Percentiles rank a stretch among this genome's conserved stretches.
Evolutionary conservation across 2,888 invertebrate species (phyloP).

Genomic region (Lithophane socia): DNA sequence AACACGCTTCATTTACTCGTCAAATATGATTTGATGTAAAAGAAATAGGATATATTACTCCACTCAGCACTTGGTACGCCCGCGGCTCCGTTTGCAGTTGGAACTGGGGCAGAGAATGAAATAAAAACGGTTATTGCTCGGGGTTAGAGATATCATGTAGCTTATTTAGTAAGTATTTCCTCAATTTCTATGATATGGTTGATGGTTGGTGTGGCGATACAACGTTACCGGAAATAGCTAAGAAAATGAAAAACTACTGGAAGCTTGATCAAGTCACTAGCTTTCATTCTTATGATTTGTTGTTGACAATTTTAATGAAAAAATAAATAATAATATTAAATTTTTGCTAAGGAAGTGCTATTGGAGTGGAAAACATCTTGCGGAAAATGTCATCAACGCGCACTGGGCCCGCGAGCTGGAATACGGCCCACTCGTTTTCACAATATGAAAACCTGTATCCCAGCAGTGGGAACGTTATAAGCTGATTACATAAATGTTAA

Average conservation of each 20-base stretch:
- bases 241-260: no score
- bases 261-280: not conserved
- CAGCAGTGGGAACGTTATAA: no score
- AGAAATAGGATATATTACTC: conserved; percentile 57
- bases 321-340: not conserved
- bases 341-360: not conserved
- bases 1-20: conserved; percentile 55
- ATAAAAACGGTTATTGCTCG: conserved; percentile 46
- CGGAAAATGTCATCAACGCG: not conserved
- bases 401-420: not conserved
- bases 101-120: conserved; percentile 33
- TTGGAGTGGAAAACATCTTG: not conserved
- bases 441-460: not conserved
- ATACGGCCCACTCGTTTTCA: not conserved
- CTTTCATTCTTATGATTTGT: not conserved
- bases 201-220: not conserved
- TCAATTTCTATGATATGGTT: conserved; percentile 21
- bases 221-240: not conserved
- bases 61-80: conserved; percentile 48
- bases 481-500: not conserved
- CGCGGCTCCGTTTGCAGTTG: conserved; percentile 31
- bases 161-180: conserved; percentile 29
- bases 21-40: conserved; percentile 62
- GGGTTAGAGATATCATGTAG: conserved; percentile 12
- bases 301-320: not conserved